These are phyloP conservation scores for Pachypeltis micranthus DNA, from an alignment of 1,140 invertebrate species.

Conservation along the genomic window DNA sequence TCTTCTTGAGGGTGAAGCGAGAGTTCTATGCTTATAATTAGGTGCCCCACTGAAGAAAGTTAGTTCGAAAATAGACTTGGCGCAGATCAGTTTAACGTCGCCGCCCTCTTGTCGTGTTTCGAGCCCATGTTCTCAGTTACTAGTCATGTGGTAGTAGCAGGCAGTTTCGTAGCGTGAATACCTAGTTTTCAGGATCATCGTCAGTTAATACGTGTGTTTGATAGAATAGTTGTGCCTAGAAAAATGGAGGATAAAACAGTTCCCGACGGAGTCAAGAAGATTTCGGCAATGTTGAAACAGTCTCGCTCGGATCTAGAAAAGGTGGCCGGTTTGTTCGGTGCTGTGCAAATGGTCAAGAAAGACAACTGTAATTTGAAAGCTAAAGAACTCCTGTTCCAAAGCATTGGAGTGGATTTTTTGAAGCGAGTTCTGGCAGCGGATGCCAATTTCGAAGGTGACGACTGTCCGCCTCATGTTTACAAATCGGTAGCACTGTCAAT, in stretches of 20 bases:
- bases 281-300: constrained; percentile 58
- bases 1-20: too few relatives aligned
- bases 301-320: constrained; percentile 78
- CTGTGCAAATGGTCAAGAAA: constrained; percentile 72
- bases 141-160: background rate
- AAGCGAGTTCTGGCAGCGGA: constrained; percentile 57
- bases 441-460: constrained; percentile 46
- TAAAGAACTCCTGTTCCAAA: constrained; percentile 72
- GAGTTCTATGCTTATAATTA: too few relatives aligned
- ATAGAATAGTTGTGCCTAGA: background rate
- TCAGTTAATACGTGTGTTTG: background rate
- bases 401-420: constrained; percentile 74
- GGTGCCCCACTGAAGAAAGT: background rate
- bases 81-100: background rate
- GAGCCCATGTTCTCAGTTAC: background rate
- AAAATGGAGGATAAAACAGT: background rate
- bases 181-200: background rate
- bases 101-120: background rate
- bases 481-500: constrained; percentile 79
- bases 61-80: background rate
- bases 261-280: constrained; percentile 69
- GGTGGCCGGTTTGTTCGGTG: constrained; percentile 79
- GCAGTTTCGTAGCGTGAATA: background rate
- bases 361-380: constrained; percentile 57
- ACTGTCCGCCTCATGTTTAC: constrained; percentile 74